Percentiles rank a stretch among this genome's conserved stretches.
Evolutionary conservation across 2,797 vertebrate species (phyloP).

Genomic region (Darevskia nairensis): DNA sequence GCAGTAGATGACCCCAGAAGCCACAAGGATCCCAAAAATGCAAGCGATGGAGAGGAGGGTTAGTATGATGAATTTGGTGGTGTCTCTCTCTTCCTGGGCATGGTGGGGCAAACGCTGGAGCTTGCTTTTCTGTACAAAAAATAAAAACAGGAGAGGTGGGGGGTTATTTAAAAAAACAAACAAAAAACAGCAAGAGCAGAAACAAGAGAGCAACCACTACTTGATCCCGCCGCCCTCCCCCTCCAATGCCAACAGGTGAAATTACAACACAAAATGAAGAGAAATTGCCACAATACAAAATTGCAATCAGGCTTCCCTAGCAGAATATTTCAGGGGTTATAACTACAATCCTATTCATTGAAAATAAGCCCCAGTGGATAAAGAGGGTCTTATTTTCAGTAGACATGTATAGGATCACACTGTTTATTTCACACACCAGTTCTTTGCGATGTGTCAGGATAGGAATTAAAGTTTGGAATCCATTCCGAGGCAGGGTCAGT

Average conservation of each 20-base stretch:
- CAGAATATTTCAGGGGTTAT: background rate
- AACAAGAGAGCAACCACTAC: background rate
- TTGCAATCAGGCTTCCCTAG: background rate
- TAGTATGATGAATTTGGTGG: constrained; percentile 90
- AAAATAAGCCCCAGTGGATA: background rate
- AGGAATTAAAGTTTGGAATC: background rate
- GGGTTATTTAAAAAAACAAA: constrained; percentile 17
- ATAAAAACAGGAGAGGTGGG: constrained; percentile 51
- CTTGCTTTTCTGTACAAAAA: constrained; percentile 84
- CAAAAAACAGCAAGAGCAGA: background rate
- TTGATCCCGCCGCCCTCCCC: no score
- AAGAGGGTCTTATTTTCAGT: background rate
- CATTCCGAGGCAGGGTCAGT: background rate
- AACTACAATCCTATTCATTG: background rate
- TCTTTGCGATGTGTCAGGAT: background rate
- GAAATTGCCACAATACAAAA: background rate
- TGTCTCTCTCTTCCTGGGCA: constrained; percentile 85
- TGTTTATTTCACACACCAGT: background rate
- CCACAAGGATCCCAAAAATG: constrained; percentile 87
- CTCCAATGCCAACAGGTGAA: background rate
- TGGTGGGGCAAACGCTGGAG: constrained; percentile 85
- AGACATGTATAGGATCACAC: background rate
- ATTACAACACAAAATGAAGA: background rate
- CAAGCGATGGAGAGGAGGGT: constrained; percentile 91
- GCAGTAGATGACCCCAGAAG: constrained; percentile 88